These are phyloP conservation scores for Polypterus senegalus DNA, from an alignment of 2,113 vertebrate species.

Conservation along the genomic window DNA sequence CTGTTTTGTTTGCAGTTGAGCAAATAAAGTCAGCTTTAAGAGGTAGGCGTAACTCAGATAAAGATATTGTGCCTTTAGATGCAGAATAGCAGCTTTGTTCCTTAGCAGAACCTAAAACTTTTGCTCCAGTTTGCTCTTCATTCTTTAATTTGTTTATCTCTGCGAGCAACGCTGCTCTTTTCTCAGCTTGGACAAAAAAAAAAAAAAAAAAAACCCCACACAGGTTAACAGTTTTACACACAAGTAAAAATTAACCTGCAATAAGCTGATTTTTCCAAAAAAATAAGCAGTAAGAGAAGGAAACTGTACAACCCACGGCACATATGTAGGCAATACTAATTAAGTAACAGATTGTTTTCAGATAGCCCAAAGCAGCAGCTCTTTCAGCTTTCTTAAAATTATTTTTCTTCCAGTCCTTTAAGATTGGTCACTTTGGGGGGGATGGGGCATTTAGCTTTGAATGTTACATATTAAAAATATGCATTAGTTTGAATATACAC, in stretches of 20 bases:
- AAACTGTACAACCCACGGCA: too few relatives aligned
- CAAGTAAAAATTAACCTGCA: neutral
- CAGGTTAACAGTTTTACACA: neutral
- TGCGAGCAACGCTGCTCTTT: constrained; percentile 63
- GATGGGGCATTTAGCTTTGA: too few relatives aligned
- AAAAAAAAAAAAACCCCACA: constrained; percentile 11
- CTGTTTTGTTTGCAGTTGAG: constrained; percentile 66
- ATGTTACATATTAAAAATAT: too few relatives aligned
- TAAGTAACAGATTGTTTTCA: too few relatives aligned
- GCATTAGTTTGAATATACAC: too few relatives aligned
- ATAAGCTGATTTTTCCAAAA: too few relatives aligned
- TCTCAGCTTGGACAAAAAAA: constrained; percentile 55
- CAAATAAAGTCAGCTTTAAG: constrained; percentile 93
- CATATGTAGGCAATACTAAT: too few relatives aligned
- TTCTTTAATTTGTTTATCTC: constrained; percentile 70
- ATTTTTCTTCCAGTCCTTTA: too few relatives aligned
- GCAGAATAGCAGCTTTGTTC: constrained; percentile 34
- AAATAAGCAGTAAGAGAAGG: too few relatives aligned
- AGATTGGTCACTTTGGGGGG: too few relatives aligned
- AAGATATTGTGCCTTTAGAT: constrained; percentile 69
- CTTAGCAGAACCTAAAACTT: constrained; percentile 22
- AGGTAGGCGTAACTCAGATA: constrained; percentile 81
- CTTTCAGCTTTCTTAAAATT: too few relatives aligned
- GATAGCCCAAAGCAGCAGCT: too few relatives aligned
- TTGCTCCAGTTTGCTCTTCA: constrained; percentile 49